Base-by-base conservation (phyloP, 2,113 vertebrate genomes). In the Eulemur macaco region DNA sequence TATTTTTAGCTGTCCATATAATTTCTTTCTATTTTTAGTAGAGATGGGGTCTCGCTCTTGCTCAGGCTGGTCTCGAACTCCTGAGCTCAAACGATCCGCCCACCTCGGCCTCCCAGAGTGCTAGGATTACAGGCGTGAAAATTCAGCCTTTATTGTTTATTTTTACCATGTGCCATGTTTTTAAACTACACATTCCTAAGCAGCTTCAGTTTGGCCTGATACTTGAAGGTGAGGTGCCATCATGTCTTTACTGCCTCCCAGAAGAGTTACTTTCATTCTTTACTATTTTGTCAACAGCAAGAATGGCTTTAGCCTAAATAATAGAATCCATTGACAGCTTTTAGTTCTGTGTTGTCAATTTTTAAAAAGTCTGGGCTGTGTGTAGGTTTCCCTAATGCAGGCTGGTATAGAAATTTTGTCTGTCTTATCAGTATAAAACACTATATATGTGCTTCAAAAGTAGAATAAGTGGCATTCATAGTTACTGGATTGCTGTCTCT, bases 311-410 rank as follows among this genome's bases (percentile, higher is more conserved):
- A 93, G 12, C 42, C 68, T 93, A 20, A 54, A 12, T 45, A 76
- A 39, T 7, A 88, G 60, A 74, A 89, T 56, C 92, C 18, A 82
- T 6, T 90, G 71, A 80, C 17, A 42, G 15, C 56, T 95, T 96
- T 85, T 66, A 97, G 18, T 56, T 94, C 42, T 69, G 23, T 74
- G n/a, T 92, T 39, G 13, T 95, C 91, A 69, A 3, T 66, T 95
- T 54, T 42, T 14, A 42, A 21, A 54, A 45, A 76, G 86, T 74
- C 52, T 52, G 74, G 12, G 11, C 14, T 71, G 6, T 94, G 23
- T 64, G 14, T 87, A 47, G 47, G 17, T 60, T 63, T 39, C 3
- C 34, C 39, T 92, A 52, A n/a, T 68, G 60, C 6, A 84, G 52
- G 9, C 39, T 39, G 39, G 39, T 39, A 39, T 39, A 39, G 39